Evolutionary conservation across 1,140 invertebrate species (phyloP).

Genomic region (Melanaphis sacchari): DNA sequence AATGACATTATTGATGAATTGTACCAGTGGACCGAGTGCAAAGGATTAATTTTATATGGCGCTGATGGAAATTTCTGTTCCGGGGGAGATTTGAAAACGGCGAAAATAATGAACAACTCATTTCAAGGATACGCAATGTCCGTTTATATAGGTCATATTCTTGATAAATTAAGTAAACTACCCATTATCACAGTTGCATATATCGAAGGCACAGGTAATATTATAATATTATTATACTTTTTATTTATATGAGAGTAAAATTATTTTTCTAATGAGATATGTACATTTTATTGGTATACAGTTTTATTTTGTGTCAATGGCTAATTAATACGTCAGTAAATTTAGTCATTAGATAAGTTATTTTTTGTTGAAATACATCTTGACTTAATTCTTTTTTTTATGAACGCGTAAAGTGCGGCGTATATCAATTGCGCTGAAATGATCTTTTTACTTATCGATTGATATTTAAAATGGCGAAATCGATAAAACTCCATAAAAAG

Average conservation of each 20-base stretch:
- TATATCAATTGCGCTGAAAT: too few relatives aligned
- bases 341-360: too few relatives aligned
- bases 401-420: too few relatives aligned
- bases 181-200: conserved; percentile 68
- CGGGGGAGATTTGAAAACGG: conserved; percentile 69
- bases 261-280: not conserved
- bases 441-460: too few relatives aligned
- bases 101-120: conserved; percentile 63
- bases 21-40: conserved; percentile 67
- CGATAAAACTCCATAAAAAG: too few relatives aligned
- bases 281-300: too few relatives aligned
- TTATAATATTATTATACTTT: not conserved
- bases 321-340: too few relatives aligned
- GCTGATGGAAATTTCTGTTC: conserved; percentile 68
- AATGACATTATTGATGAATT: conserved; percentile 65
- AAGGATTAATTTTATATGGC: conserved; percentile 68
- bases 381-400: too few relatives aligned
- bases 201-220: conserved; percentile 65
- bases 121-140: conserved; percentile 66
- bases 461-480: too few relatives aligned
- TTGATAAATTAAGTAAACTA: conserved; percentile 65
- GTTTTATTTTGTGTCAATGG: too few relatives aligned
- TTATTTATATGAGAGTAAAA: not conserved
- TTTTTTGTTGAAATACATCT: too few relatives aligned
- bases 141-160: conserved; percentile 66